Evolutionary conservation across 1,140 invertebrate species (phyloP).

Genomic region (Cylas formicarius): DNA sequence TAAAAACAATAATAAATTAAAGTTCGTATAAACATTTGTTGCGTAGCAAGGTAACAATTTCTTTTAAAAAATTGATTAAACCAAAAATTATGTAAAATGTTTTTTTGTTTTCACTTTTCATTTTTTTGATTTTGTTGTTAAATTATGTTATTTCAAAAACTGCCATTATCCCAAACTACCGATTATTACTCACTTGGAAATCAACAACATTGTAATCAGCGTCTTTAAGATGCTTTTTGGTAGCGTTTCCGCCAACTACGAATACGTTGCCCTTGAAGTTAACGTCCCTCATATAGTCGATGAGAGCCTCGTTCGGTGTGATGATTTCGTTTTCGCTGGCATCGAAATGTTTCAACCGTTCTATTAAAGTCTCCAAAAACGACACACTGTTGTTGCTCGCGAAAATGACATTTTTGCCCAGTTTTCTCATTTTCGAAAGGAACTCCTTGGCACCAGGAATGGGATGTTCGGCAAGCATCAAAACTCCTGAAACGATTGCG

Average conservation of each 20-base stretch:
- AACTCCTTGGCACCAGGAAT: conserved; percentile 8
- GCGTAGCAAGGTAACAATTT: too few species aligned
- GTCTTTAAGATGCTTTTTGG: background rate
- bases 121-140: too few species aligned
- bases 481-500: conserved; percentile 14
- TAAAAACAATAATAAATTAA: too few species aligned
- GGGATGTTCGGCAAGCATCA: background rate
- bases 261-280: conserved; percentile 12
- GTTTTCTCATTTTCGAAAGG: conserved; percentile 5
- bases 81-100: too few species aligned
- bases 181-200: conserved; percentile 13
- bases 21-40: too few species aligned
- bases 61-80: too few species aligned
- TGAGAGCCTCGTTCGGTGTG: conserved; percentile 1
- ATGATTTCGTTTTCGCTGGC: conserved; percentile 7
- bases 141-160: too few species aligned
- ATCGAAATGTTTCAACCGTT: background rate
- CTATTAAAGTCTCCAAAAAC: background rate
- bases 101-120: too few species aligned
- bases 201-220: conserved; percentile 14
- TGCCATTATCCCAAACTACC: too few species aligned
- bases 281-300: conserved; percentile 6
- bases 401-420: conserved; percentile 13
- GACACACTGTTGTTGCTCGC: conserved; percentile 11
- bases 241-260: background rate